Evolutionary conservation across 2,113 vertebrate genomes (phyloP), one percentile per base, ranked within the genome.

Genomic region (Ceratotherium simum): DNA sequence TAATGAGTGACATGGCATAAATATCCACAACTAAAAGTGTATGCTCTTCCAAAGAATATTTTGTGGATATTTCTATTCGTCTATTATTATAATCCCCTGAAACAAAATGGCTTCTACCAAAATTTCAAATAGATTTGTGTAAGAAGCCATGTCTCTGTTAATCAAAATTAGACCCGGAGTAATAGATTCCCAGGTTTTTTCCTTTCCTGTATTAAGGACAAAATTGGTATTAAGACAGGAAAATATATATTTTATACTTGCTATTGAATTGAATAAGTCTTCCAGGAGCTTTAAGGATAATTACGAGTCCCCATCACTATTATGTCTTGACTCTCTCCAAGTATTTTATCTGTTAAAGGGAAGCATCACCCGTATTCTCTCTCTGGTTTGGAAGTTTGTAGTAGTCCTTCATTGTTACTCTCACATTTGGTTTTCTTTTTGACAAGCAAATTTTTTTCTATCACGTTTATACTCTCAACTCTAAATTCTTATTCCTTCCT

Each of bases 111-210:
- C 56, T 82, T 70, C 18, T 91, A 48, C 29, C 11, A 36, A 91
- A 78, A 18, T 86, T 67, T 64, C 60, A 13, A 69, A 62, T 46
- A 75, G n/a, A 92, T 76, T 93, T 90, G 46, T 1, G 10, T 87
- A 88, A 70, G 23, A 84, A 91, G 89, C 20, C 60, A 51, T 5
- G 87, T 96, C 10, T 97, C 60, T 95, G 29, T 94, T 85, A 65
- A 25, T 78, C 31, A 82, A 83, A 86, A 65, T 83, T 58, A 90
- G 89, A 83, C 12, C 3, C 88, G 83, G 36, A 83, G 42, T 78
- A 80, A 92, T 33, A 46, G 16, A 87, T 31, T 67, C 27, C 18
- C 62, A 69, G 18, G 10, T 51, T 87, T 46, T 87, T 82, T 83
- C 25, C 27, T 14, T 80, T 90, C 6, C 27, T 54, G 21, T 91